Evolutionary conservation across 2,797 vertebrate genomes (phyloP).

Genomic region (Crocodylus rhombifer): DNA sequence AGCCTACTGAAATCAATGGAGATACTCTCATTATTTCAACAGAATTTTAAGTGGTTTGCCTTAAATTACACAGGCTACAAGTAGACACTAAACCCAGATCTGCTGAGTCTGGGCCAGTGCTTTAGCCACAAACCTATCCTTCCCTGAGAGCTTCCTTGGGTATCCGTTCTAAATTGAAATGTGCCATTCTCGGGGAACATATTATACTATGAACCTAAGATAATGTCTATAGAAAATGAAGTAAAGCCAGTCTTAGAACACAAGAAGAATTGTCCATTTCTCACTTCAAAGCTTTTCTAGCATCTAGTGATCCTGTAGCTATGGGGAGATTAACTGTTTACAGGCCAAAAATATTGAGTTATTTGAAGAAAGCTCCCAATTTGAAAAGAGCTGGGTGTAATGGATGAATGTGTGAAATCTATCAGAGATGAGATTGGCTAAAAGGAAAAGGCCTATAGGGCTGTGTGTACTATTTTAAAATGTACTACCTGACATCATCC

Average conservation of each 20-base stretch:
- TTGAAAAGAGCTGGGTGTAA: neutral
- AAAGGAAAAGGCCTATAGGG: neutral
- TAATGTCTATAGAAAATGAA: neutral
- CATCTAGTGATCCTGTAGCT: neutral
- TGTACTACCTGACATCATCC: fast-evolving
- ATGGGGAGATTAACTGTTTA: neutral
- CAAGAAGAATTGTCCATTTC: neutral
- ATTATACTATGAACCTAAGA: neutral
- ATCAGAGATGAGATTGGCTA: neutral
- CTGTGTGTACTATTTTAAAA: neutral
- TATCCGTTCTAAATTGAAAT: neutral
- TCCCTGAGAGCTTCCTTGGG: neutral
- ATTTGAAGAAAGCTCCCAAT: neutral
- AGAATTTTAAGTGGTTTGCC: neutral
- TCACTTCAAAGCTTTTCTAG: neutral
- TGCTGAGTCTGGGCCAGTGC: neutral
- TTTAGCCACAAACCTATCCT: neutral
- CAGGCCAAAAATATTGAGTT: neutral
- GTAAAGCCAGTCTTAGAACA: neutral
- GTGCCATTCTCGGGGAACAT: neutral
- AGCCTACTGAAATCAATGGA: fast-evolving
- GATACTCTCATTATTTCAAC: neutral
- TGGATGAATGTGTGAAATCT: neutral
- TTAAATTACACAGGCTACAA: neutral
- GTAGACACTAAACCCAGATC: neutral